These are phyloP conservation scores for Ardeotis arabs DNA, from an alignment of 2,113 vertebrate species.

Conservation along the genomic window DNA sequence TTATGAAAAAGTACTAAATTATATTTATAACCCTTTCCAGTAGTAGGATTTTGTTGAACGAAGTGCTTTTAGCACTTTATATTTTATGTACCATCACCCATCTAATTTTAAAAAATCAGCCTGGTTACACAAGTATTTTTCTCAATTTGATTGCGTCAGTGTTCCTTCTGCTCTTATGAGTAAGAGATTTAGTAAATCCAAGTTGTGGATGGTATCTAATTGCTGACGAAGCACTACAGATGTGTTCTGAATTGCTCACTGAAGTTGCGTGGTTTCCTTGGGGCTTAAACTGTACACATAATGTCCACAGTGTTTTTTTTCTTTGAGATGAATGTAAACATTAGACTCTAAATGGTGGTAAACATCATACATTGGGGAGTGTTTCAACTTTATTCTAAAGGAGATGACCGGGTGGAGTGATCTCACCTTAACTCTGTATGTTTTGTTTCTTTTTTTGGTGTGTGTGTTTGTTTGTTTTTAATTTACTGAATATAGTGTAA, in stretches of 20 bases:
- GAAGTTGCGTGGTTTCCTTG: not conserved
- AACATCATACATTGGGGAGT: fast-evolving
- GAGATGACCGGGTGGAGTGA: not conserved
- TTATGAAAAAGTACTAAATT: not conserved
- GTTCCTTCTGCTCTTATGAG: not conserved
- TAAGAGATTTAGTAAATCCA: slow-evolving; percentile 35
- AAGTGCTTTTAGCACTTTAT: not conserved
- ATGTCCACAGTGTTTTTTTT: not conserved
- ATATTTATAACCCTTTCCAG: not conserved
- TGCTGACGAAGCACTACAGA: not conserved
- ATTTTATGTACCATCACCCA: not conserved
- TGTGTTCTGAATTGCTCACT: not conserved
- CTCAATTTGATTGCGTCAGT: not conserved
- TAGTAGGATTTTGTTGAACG: not conserved
- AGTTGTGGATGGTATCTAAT: not conserved
- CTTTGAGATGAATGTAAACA: not conserved
- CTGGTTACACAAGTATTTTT: slow-evolving; percentile 1
- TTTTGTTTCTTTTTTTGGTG: not conserved
- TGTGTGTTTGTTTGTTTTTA: not conserved
- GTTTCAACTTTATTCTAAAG: not conserved
- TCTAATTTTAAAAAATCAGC: not conserved
- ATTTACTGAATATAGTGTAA: not conserved
- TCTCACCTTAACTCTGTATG: fast-evolving
- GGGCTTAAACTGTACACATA: not conserved
- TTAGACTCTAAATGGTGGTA: not conserved